phyloP scores from a whole-genome alignment of 2,888 invertebrate genomes.

The Euproctis similis region DNA sequence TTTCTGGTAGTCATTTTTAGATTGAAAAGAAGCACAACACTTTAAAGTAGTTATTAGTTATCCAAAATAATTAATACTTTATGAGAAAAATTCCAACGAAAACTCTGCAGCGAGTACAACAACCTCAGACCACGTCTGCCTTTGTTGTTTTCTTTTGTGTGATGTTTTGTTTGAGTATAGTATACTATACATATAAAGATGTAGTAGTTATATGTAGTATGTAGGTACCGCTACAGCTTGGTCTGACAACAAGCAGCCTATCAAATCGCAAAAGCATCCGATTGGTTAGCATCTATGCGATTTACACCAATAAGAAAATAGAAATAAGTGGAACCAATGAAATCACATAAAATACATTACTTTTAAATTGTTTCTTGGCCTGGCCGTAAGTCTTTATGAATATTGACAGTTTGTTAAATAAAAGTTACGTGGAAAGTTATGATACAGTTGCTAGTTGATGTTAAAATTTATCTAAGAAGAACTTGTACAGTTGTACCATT shows the following conservation, averaged over 20 bases:
- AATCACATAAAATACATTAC: too few species aligned
- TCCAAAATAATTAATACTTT: constrained; percentile 24
- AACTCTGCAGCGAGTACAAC: constrained; percentile 22
- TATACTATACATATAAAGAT: too few species aligned
- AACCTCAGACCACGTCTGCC: constrained; percentile 22
- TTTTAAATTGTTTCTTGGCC: too few species aligned
- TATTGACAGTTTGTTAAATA: too few species aligned
- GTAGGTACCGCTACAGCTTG: constrained; percentile 29
- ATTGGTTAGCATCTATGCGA: constrained; percentile 16
- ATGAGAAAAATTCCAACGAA: constrained; percentile 18
- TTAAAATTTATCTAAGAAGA: too few species aligned
- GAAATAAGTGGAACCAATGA: too few species aligned
- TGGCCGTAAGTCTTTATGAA: too few species aligned
- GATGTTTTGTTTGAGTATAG: constrained; percentile 34
- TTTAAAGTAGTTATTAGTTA: constrained; percentile 15
- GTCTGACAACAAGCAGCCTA: too few species aligned
- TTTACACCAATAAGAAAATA: constrained; percentile 10
- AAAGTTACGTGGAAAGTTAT: too few species aligned
- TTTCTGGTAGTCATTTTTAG: constrained; percentile 62
- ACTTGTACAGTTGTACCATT: too few species aligned
- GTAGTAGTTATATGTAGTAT: too few species aligned
- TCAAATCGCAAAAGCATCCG: constrained; percentile 19
- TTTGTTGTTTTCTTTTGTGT: constrained; percentile 47
- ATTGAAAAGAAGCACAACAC: constrained; percentile 25
- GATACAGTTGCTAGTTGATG: too few species aligned